A percentile compares a stretch with the other conserved stretches of the same genome.
Conservation (phyloP, 2,888 invertebrate genomes). For the Pycnomerus fuliginosus region DNA sequence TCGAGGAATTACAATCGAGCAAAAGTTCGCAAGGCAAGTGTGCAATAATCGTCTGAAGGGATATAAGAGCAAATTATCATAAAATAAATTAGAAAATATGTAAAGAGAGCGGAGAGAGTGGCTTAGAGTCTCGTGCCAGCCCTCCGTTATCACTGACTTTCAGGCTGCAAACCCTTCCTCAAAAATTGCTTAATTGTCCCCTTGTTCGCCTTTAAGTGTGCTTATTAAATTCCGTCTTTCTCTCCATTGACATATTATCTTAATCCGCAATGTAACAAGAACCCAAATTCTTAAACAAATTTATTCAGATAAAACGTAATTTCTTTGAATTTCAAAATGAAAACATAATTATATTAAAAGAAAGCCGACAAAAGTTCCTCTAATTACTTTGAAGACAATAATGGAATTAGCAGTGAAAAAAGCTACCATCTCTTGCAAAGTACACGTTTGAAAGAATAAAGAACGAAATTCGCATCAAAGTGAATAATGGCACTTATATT, state of each 20-base stretch:
- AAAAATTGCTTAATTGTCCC: conserved; percentile 25
- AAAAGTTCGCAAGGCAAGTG: too few species aligned
- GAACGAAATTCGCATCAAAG: too few species aligned
- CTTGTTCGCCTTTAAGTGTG: conserved; percentile 22
- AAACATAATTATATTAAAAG: conserved; percentile 6
- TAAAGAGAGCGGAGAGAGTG: conserved; percentile 12
- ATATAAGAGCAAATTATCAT: conserved; percentile 19
- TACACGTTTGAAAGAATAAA: too few species aligned
- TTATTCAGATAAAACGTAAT: conserved; percentile 38
- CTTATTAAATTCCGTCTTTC: conserved; percentile 35
- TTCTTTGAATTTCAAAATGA: conserved; percentile 18
- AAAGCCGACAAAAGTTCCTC: conserved; percentile 1
- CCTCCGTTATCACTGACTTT: conserved; percentile 22
- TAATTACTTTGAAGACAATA: too few species aligned
- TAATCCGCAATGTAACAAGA: conserved; percentile 38
- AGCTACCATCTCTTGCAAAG: too few species aligned
- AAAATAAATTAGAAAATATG: conserved; percentile 25
- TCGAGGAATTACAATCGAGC: background rate
- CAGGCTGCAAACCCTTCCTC: conserved; percentile 20
- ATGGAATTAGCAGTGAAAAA: too few species aligned
- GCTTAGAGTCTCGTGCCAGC: conserved; percentile 17
- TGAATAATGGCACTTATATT: too few species aligned
- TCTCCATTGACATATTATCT: conserved; percentile 40
- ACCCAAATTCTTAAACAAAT: conserved; percentile 39
- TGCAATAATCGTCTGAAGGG: too few species aligned